Conservation (phyloP, 2,113 vertebrate species). For the Scomber colias region DNA sequence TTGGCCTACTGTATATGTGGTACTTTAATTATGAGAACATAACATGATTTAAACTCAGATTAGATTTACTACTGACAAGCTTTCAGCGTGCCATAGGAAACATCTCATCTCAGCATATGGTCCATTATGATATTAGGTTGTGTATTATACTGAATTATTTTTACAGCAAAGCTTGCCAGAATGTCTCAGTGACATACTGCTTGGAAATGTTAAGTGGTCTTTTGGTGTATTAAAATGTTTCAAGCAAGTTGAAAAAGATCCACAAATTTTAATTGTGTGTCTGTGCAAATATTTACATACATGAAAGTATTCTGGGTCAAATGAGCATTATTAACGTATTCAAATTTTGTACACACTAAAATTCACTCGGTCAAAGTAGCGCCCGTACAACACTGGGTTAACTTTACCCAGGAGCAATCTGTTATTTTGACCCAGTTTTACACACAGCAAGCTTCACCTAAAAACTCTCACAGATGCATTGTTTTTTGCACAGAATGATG, state of each 20-base stretch:
- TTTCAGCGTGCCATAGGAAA: slow-evolving; percentile 6
- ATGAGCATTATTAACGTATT: too few relatives aligned
- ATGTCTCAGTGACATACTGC: neutral
- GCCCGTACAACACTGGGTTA: too few relatives aligned
- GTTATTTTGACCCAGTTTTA: too few relatives aligned
- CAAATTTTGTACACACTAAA: too few relatives aligned
- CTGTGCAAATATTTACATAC: neutral
- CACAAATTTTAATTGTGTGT: neutral
- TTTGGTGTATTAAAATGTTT: neutral
- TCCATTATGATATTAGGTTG: slow-evolving; percentile 15
- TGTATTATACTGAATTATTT: slow-evolving; percentile 7
- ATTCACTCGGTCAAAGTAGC: too few relatives aligned
- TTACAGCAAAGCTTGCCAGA: neutral
- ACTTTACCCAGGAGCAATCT: too few relatives aligned
- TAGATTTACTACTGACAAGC: slow-evolving; percentile 40
- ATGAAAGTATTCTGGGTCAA: too few relatives aligned
- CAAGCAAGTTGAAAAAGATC: neutral
- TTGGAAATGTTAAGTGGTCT: neutral
- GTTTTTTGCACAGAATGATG: too few relatives aligned
- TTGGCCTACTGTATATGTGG: too few relatives aligned
- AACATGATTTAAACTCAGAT: neutral
- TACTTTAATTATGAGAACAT: too few relatives aligned
- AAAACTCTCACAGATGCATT: too few relatives aligned
- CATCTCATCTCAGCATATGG: slow-evolving; percentile 16
- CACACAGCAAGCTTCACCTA: too few relatives aligned